These are phyloP conservation scores for Anseranas semipalmata DNA, from an alignment of 2,113 vertebrate genomes.

Conservation along the genomic window DNA sequence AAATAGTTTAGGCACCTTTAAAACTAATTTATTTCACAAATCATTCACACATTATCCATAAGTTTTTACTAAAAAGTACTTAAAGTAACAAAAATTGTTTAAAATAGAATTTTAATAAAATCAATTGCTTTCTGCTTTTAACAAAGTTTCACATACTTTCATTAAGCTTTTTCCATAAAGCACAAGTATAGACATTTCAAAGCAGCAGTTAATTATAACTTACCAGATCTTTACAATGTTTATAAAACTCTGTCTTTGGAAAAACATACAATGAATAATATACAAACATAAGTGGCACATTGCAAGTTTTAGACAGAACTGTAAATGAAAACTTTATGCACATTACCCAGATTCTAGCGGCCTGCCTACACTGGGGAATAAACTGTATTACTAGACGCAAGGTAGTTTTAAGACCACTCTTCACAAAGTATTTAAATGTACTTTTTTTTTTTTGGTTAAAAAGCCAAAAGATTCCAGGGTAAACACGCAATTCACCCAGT, in stretches of 20 bases:
- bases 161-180: background rate
- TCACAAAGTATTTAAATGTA: background rate
- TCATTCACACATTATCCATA: constrained; percentile 62
- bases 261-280: constrained; percentile 10
- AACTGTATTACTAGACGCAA: background rate
- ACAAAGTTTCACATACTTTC: background rate
- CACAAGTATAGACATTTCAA: constrained; percentile 37
- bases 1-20: background rate
- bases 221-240: constrained; percentile 26
- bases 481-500: background rate
- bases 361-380: constrained; percentile 2
- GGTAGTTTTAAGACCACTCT: background rate
- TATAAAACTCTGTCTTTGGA: constrained; percentile 54
- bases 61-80: constrained; percentile 47
- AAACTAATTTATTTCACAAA: constrained; percentile 70
- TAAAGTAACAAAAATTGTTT: constrained; percentile 26
- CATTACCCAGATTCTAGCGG: background rate
- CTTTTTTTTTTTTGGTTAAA: background rate
- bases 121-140: constrained; percentile 9
- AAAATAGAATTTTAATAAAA: constrained; percentile 53
- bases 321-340: background rate
- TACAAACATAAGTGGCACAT: background rate
- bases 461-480: background rate
- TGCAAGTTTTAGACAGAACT: background rate
- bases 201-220: constrained; percentile 27